Evolutionary conservation across 2,797 vertebrate species (phyloP).

Genomic region (Phalanger gymnotis): DNA sequence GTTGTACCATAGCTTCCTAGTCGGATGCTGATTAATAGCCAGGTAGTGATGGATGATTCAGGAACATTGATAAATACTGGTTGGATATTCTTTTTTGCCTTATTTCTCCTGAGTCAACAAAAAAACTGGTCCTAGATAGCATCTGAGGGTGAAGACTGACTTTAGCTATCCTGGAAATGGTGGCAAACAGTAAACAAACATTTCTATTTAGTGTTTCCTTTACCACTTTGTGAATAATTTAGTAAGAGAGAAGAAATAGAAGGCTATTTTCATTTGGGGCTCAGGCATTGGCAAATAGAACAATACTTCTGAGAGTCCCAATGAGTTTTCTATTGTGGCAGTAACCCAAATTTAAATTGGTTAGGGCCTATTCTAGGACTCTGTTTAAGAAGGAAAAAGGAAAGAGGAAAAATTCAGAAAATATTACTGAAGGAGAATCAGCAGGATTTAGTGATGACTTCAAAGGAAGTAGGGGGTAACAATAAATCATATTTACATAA

Average conservation of each 20-base stretch:
- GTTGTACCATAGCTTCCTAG: background rate
- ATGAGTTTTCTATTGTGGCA: background rate
- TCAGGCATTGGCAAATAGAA: background rate
- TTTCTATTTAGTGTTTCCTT: background rate
- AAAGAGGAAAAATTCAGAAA: background rate
- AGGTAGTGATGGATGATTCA: background rate
- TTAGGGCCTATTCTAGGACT: background rate
- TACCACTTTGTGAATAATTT: background rate
- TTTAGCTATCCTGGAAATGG: background rate
- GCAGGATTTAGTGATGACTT: background rate
- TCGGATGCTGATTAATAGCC: background rate
- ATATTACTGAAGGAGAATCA: background rate
- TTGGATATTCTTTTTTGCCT: background rate
- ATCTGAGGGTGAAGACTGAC: background rate
- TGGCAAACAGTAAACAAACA: background rate
- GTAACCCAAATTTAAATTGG: background rate
- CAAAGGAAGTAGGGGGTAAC: background rate
- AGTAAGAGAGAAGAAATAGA: background rate
- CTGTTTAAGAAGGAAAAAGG: background rate
- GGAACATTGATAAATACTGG: background rate
- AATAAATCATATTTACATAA: background rate
- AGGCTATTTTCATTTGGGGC: background rate
- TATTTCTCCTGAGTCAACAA: background rate
- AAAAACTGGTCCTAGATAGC: background rate
- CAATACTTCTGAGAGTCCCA: background rate